Evolutionary conservation across 2,888 invertebrate species (phyloP), one percentile per base, ranked within the genome.

Genomic region (Lingula anatina): DNA sequence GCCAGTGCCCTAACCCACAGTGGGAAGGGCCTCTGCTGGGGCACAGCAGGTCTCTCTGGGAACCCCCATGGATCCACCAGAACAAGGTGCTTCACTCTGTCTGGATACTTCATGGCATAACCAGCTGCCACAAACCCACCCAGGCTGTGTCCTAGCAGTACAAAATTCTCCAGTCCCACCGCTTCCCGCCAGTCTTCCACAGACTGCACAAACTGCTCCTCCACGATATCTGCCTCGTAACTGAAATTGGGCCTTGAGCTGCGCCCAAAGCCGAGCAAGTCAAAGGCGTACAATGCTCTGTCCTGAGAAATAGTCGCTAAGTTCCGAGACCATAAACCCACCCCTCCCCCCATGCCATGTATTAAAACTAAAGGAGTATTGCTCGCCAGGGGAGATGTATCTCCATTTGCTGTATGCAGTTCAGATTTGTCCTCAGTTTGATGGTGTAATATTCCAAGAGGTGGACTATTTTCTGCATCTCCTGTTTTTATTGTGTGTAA

Each of bases 121-220:
- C 71, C 59, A 27, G 66, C 61, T 2, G 69, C 61, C 5, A 77
- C 31, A 55, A 66, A 76, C 7, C 73, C 76, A 38, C 96, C 96
- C 80, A 97, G 87, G 55, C 92, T 93, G 79, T 96, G 95, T 0
- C 96, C 97, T 42, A 96, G 79, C 26, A 97, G 77, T 38, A 94
- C 85, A 80, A 97, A 88, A 75, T 88, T 85, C 0, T 87, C 83
- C 24, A 97, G 80, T 65, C 89, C 87, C 83, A 95, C 86, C 75
- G 90, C 88, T 49, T 88, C 84, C 27, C 96, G 82, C 96, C 96
- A 97, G 79, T 92, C 90, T 78, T 99, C 96, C 1, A 96, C 86
- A 0, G 92, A 88, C 66, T 86, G 85, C 12, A 96, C 89, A 80
- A 94, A 85, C 70, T 95, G 90, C 46, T 84, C 82, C 71, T 96